A percentile compares a stretch with the other conserved stretches of the same genome.
These are phyloP conservation scores for Dorcus parallelipipedus DNA, from an alignment of 2,888 invertebrate genomes.

Conservation along the genomic window DNA sequence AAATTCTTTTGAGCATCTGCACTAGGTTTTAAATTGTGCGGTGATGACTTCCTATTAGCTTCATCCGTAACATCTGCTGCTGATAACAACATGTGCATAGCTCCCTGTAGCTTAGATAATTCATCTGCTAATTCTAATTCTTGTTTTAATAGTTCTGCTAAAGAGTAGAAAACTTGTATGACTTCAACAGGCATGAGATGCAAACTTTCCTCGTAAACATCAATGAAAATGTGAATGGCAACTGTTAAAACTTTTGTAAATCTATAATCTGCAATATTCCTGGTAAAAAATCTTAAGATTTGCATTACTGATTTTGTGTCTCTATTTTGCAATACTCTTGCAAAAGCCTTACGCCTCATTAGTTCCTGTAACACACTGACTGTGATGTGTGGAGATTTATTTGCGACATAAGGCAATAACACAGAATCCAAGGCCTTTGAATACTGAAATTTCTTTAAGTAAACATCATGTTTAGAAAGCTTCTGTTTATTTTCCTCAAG, in stretches of 20 bases:
- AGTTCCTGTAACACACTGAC: conserved; percentile 83
- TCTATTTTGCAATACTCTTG: conserved; percentile 71
- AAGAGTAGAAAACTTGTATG: conserved; percentile 57
- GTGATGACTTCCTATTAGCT: background rate
- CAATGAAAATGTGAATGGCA: conserved; percentile 70
- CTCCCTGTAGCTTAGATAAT: conserved; percentile 64
- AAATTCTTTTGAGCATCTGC: conserved; percentile 14
- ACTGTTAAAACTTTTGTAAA: conserved; percentile 73
- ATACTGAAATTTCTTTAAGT: conserved; percentile 77
- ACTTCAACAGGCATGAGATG: conserved; percentile 61
- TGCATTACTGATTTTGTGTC: conserved; percentile 62
- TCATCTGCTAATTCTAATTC: conserved; percentile 67
- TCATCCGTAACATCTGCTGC: conserved; percentile 6
- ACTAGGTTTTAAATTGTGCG: conserved; percentile 9
- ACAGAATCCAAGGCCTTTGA: conserved; percentile 74
- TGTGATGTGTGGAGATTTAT: conserved; percentile 71
- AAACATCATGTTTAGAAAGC: conserved; percentile 63
- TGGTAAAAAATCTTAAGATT: conserved; percentile 73
- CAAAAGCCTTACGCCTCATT: conserved; percentile 75
- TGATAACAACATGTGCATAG: conserved; percentile 12
- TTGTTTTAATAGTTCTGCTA: conserved; percentile 60
- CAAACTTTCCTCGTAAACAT: conserved; percentile 68
- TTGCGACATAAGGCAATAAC: conserved; percentile 57
- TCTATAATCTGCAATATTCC: conserved; percentile 63
- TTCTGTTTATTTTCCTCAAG: conserved; percentile 44